Evolutionary conservation across 2,797 vertebrate species (phyloP).

Genomic region (Taeniopygia guttata): DNA sequence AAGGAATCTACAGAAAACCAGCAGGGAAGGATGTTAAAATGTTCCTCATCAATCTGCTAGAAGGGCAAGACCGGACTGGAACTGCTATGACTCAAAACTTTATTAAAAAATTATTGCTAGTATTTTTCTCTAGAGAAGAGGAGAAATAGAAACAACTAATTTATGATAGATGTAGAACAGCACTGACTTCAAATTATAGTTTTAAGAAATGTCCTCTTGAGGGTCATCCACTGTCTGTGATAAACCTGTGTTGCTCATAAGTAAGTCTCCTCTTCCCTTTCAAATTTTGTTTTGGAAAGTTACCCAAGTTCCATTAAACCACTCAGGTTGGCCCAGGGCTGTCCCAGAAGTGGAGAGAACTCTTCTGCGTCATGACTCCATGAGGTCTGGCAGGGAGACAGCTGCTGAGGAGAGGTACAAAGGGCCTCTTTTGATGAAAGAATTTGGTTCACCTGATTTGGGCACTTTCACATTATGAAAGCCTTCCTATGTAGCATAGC

Average conservation of each 20-base stretch:
- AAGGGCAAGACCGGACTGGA: neutral
- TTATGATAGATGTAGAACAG: neutral
- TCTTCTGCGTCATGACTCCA: neutral
- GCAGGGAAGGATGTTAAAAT: neutral
- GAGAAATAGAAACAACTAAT: neutral
- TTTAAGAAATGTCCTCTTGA: neutral
- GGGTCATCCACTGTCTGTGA: neutral
- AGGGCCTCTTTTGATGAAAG: fast-evolving
- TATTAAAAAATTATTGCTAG: neutral
- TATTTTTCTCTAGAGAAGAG: neutral
- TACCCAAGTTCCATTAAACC: neutral
- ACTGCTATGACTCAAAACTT: neutral
- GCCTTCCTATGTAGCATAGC: neutral
- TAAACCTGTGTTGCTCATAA: neutral
- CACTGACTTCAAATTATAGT: neutral
- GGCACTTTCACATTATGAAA: neutral
- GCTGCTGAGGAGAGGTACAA: neutral
- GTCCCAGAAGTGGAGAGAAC: neutral
- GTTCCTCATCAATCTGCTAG: neutral
- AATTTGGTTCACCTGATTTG: neutral
- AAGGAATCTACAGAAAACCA: neutral
- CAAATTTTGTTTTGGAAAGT: neutral
- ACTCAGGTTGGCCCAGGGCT: neutral
- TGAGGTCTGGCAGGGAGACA: neutral
- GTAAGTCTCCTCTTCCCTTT: neutral